phyloP scores from a whole-genome alignment of 2,113 vertebrate genomes.

The Macrotus californicus region DNA sequence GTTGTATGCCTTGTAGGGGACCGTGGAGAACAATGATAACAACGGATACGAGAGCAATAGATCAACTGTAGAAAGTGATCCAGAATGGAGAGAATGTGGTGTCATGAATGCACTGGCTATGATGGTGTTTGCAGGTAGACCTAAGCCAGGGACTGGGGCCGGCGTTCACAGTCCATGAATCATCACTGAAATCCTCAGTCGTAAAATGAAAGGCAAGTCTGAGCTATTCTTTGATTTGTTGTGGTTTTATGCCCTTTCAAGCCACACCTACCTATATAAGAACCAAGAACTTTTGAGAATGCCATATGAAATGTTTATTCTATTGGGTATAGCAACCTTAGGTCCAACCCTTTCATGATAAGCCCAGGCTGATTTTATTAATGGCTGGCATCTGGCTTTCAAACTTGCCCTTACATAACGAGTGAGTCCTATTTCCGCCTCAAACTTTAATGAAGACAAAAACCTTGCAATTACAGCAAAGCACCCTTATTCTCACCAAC shows the following conservation, averaged over 20 bases:
- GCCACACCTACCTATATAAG: conserved; percentile 9
- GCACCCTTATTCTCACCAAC: neutral
- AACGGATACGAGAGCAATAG: neutral
- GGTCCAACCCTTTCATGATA: conserved; percentile 29
- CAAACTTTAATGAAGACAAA: conserved; percentile 37
- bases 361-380: conserved; percentile 6
- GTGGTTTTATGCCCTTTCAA: conserved; percentile 33
- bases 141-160: neutral
- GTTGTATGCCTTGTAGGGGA: neutral
- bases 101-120: neutral
- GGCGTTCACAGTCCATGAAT: conserved; percentile 26
- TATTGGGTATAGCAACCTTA: neutral
- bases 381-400: conserved; percentile 16
- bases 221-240: conserved; percentile 46
- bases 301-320: conserved; percentile 29
- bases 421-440: neutral
- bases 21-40: neutral
- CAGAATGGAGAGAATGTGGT: neutral
- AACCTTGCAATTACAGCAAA: conserved; percentile 15
- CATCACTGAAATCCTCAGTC: conserved; percentile 29
- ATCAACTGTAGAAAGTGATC: neutral
- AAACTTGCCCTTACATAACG: conserved; percentile 42
- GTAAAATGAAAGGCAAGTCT: conserved; percentile 47
- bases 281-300: conserved; percentile 28
- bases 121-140: neutral